These are phyloP conservation scores for Linnaemya tessellans DNA, from an alignment of 2,888 invertebrate genomes.

Conservation along the genomic window DNA sequence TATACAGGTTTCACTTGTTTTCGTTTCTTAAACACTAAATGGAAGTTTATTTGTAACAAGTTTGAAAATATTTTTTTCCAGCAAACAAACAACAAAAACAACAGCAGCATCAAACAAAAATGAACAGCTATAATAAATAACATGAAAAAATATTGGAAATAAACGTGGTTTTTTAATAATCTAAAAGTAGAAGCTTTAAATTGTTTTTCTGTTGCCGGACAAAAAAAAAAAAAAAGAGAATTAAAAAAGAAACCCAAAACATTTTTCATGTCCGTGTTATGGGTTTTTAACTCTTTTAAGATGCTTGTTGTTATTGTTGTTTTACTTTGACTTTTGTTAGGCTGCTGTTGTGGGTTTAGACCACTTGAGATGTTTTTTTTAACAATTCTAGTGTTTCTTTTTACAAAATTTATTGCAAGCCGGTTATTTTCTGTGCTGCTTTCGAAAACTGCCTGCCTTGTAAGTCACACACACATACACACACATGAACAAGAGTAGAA, in stretches of 20 bases:
- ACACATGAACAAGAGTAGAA: conserved; percentile 25
- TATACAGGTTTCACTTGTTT: conserved; percentile 13
- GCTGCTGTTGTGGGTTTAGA: conserved; percentile 45
- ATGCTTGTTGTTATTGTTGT: conserved; percentile 31
- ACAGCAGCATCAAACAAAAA: neutral
- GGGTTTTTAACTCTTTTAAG: conserved; percentile 39
- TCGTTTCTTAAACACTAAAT: conserved; percentile 35
- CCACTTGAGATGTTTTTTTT: conserved; percentile 50
- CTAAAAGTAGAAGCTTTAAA: conserved; percentile 15
- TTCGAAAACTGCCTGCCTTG: neutral
- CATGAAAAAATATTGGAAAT: conserved; percentile 38
- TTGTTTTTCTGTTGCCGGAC: neutral
- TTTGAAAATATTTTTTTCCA: conserved; percentile 42
- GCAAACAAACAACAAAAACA: conserved; percentile 21
- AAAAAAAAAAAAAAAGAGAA: neutral
- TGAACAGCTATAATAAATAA: conserved; percentile 23
- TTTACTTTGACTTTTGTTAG: conserved; percentile 56
- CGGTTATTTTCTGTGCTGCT: neutral
- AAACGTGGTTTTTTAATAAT: conserved; percentile 45
- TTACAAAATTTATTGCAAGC: conserved; percentile 10
- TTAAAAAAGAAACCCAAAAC: neutral
- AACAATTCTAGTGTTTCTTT: neutral
- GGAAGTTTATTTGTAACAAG: conserved; percentile 68
- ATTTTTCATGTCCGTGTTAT: conserved; percentile 32
- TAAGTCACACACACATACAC: neutral